Base-by-base conservation (phyloP, 2,113 vertebrate species). In the Mionectes macconnelli region DNA sequence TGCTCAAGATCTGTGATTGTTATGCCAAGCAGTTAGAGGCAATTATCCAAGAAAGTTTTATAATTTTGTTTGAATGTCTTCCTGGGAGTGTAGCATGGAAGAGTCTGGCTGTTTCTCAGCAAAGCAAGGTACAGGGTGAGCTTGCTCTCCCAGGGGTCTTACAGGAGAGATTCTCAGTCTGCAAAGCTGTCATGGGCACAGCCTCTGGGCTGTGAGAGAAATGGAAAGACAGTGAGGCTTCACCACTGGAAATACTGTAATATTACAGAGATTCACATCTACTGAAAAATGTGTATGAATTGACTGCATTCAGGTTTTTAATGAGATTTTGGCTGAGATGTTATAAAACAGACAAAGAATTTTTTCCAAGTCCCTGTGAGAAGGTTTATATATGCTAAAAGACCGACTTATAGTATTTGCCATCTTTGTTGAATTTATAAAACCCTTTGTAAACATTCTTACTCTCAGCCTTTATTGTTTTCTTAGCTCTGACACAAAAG, bases 391-490 rank as follows among this genome's bases (percentile, higher is more conserved):
- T 56, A 90, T 47, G 86, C 21, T 84, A 53, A 59, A 91, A 90
- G 21, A 63, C 15, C 25, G 33, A 70, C 67, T 84, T 96, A 59
- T 33, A 52, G 39, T 91, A 90, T 88, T 93, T 95, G 63, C 68
- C 22, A n/a, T 67, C 68, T 86, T 88, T 86, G 63, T 67, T 83
- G 90, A 91, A 95, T 95, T 91, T 88, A 79, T 64, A 91, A 88
- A 94, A 37, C 33, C 59, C 19, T 93, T 94, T 80, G 72, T 77
- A 94, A 91, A 86, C 39, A 80, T 77, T 56, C 10, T 33, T 40
- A n/a, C 30, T 47, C 44, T 84, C 59, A 74, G 63, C 25, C 19
- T 83, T 94, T 95, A 55, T 82, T 86, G 64, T 89, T 90, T 95
- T 77, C 59, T 86, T 84, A 93, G 72, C 52, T 77, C 68, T 91